A percentile compares a stretch with the other conserved stretches of the same genome.
Conservation (phyloP, 2,113 vertebrate genomes). For the Monopterus albus region DNA sequence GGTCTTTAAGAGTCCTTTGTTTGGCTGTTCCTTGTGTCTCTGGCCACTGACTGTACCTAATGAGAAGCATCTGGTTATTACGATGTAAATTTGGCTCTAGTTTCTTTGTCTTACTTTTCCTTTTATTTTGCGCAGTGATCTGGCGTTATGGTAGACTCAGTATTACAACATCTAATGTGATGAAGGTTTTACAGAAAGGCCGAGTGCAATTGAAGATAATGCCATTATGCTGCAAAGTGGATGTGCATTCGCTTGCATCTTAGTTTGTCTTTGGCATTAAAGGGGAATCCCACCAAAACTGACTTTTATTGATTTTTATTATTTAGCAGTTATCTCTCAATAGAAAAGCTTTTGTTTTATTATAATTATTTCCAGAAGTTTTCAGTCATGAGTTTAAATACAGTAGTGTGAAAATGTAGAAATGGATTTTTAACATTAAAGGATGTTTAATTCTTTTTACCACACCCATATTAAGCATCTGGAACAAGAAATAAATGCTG, state of each 20-base stretch:
- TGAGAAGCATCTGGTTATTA: conserved; percentile 68
- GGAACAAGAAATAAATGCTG: not conserved
- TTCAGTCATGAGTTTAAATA: too few relatives aligned
- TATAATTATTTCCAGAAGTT: too few relatives aligned
- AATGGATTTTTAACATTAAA: too few relatives aligned
- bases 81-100: conserved; percentile 66
- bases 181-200: conserved; percentile 57
- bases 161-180: conserved; percentile 71
- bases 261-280: conserved; percentile 72
- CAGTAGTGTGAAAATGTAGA: too few relatives aligned
- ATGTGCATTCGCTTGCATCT: conserved; percentile 61
- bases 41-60: conserved; percentile 74
- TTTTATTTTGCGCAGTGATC: conserved; percentile 70
- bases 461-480: not conserved
- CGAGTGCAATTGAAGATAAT: conserved; percentile 59
- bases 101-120: conserved; percentile 60
- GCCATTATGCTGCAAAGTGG: conserved; percentile 63
- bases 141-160: conserved; percentile 64
- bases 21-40: conserved; percentile 68
- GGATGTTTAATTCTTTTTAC: not conserved
- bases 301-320: too few relatives aligned
- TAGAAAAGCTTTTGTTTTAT: too few relatives aligned
- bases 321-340: too few relatives aligned
- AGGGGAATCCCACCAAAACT: conserved; percentile 67
- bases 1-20: conserved; percentile 65